A percentile compares a stretch with the other conserved stretches of the same genome.
Conservation (phyloP, 2,797 vertebrate species). For the Cynodonichthys magdalenae region DNA sequence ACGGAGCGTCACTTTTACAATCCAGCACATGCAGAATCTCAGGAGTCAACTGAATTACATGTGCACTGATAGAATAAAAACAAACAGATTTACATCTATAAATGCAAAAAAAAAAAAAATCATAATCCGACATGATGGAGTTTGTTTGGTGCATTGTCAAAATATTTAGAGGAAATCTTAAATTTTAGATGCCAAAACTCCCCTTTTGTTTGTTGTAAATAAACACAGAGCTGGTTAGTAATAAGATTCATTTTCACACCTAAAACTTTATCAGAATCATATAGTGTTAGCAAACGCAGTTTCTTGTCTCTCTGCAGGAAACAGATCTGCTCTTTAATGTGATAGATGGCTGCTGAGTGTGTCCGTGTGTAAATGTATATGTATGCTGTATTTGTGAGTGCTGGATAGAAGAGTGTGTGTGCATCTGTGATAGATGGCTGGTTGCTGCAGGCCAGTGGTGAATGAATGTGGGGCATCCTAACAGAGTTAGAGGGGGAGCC, state of each 20-base stretch:
- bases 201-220: constrained; percentile 58
- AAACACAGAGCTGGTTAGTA: constrained; percentile 66
- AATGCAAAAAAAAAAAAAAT: constrained; percentile 29
- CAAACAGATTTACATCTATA: constrained; percentile 43
- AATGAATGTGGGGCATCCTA: constrained; percentile 80
- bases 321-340: constrained; percentile 71
- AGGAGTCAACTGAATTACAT: constrained; percentile 60
- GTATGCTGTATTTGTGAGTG: constrained; percentile 64
- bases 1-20: constrained; percentile 43
- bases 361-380: constrained; percentile 57
- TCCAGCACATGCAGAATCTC: constrained; percentile 29
- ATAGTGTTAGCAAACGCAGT: constrained; percentile 72
- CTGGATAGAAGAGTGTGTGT: constrained; percentile 63
- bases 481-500: constrained; percentile 76
- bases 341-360: constrained; percentile 74
- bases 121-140: constrained; percentile 55
- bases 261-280: constrained; percentile 75
- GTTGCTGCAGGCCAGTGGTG: constrained; percentile 75
- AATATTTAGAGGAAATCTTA: constrained; percentile 49
- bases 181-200: constrained; percentile 48
- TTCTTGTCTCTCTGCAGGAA: constrained; percentile 60
- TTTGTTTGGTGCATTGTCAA: constrained; percentile 66
- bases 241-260: constrained; percentile 76
- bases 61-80: constrained; percentile 59
- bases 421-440: constrained; percentile 78